Evolutionary conservation across 2,797 vertebrate genomes (phyloP), one percentile per base, ranked within the genome.

Genomic region (Momotus momota): DNA sequence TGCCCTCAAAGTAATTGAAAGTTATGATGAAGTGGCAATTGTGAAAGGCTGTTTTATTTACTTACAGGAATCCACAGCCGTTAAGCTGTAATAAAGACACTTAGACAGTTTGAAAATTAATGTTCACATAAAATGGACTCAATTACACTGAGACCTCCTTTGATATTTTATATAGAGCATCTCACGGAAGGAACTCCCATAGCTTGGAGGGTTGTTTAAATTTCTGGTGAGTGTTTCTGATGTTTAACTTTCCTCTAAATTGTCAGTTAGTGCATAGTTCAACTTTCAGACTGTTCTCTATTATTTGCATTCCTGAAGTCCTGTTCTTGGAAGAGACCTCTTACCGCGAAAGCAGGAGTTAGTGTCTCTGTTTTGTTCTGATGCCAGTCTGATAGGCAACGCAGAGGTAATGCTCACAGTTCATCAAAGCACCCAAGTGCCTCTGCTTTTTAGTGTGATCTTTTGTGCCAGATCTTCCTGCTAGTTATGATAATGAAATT

Each of bases 41-140:
- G 33, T 83, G 54, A 88, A 92, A 91, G 25, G 78, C 2, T 91
- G 54, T 91, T 91, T 94, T 97, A 90, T 96, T 96, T 96, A 86
- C 88, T 95, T 94, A 88, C 77, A 94, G 90, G 86, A 96, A 94
- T 77, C 71, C 35, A 29, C 45, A 85, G 70, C 41, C 87, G 66
- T 88, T 88, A 86, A 31, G n/a, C 26, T 81, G 66, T 74, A 84
- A 91, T 84, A 90, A 79, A 81, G 61, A 46, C 60, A 79, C 20
- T 83, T 1, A 57, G 72, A 33, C 11, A 5, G 12, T 86, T 81
- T 82, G 80, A 90, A 91, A 90, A 79, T 88, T 84, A 91, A 41
- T 71, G 55, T 67, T 86, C 80, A 33, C 62, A 80, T 88, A 86
- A 93, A 96, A 67, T 31, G 9, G 13, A 82, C 64, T 88, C 31